Base-by-base conservation (phyloP, 2,888 invertebrate genomes). In the Acanthacorydalis orientalis region DNA sequence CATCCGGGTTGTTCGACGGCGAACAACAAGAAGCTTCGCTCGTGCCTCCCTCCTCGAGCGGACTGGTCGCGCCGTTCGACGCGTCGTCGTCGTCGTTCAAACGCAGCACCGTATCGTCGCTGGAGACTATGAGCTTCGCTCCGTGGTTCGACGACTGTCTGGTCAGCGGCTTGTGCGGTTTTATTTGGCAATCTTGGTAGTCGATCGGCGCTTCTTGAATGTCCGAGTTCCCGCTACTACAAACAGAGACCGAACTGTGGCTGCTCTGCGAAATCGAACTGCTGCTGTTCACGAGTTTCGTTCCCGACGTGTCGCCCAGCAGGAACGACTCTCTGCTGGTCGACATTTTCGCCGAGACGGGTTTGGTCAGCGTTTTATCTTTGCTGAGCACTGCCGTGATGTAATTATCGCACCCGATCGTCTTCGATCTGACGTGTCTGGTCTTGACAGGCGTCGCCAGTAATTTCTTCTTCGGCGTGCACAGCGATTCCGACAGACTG, bases 391-490 rank as follows among this genome's bases (percentile, higher is more conserved):
- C 73, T 42, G 81, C 80, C 51, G 78, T 80, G 46, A 82, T 79
- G 60, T 82, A 82, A 64, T 80, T 82, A 64, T 82, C 81, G 44
- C 78, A 76, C 42, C 80, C 81, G 55, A 81, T 80, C 60, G 58
- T 74, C 71, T 50, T 74, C 72, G 53, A 73, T 63, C 15, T 75
- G 70, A 56, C 75, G 74, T 57, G 73, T 55, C 51, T 61, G 60
- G 39, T 57, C 40, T 52, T 59, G 56, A 44, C 54, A 50, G 35
- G 48, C 57, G 11, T 57, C 53, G 7, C 54, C n/a, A 47, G 32
- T 32, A 48, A 32, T 43, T 38, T 48, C 48, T 64, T 69, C 57
- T 67, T 62, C 54, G 69, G 57, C 56, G 72, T 68, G 45, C 72
- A 68, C 53, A 71, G 61, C 7, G 73, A 71, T 57, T 74, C 74